Evolutionary conservation across 2,113 vertebrate genomes (phyloP), one percentile per base, ranked within the genome.

Genomic region (Phyllostomus hastatus): DNA sequence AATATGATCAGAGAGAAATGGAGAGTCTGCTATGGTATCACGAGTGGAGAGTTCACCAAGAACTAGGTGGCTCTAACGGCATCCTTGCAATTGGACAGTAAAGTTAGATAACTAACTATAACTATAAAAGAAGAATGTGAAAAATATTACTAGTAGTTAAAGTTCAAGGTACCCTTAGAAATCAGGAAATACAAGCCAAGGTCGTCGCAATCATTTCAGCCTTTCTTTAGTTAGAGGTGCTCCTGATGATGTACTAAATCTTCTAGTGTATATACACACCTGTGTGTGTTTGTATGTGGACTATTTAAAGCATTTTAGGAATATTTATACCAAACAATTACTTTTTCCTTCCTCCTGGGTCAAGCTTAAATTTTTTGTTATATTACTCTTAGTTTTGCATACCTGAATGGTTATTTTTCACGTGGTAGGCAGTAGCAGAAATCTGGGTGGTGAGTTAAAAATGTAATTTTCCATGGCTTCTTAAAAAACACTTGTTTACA

Each of bases 371-470:
- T 17, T 22, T 97, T 75, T 66, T 91, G 1, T 82, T 90, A 0
- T n/a, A 59, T 76, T 88, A 57, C 10, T 86, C 12, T 89, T 4
- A 82, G 64, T 85, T 84, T 64, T 95, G 57, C 89, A 48, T 83
- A 87, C 72, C 41, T 78, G 35, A 93, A 35, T 92, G 59, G 80
- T 93, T 69, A 90, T 69, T 88, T 93, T 95, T 76, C 28, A 82
- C 50, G 79, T 70, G 7, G 54, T 91, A 95, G 76, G 16, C 59
- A 22, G 28, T 91, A 67, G 59, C 31, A 95, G 91, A 97, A 96
- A 82, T 96, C 50, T 94, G 43, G 46, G 72, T 90, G 52, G 11
- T 86, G 41, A 76, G 5, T 95, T 95, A 76, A 91, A 92, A 88
- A 87, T 91, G 5, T 88, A 94, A 38, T 93, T 92, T 33, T 95